These are phyloP conservation scores for Scolopax mira DNA, from an alignment of 2,113 vertebrate species.

Conservation along the genomic window DNA sequence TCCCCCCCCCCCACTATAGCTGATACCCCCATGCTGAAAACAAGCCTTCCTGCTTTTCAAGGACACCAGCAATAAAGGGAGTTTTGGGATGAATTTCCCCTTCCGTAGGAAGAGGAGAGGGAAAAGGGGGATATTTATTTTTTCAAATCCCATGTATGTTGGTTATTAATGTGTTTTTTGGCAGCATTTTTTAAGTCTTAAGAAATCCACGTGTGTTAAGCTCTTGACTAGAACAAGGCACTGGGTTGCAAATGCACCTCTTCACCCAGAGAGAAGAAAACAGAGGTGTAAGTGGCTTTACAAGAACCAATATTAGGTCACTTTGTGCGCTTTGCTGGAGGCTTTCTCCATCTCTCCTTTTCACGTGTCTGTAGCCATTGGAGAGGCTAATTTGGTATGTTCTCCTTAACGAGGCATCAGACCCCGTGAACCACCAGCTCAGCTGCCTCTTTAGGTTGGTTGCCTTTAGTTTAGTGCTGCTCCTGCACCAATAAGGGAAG, in stretches of 20 bases:
- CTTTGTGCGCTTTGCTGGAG: not conserved
- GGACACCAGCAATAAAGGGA: not conserved
- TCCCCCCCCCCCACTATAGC: not conserved
- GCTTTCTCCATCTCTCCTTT: not conserved
- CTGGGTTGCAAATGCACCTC: not conserved
- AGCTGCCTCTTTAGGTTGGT: not conserved
- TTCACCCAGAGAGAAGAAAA: not conserved
- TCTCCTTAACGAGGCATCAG: rapidly evolving
- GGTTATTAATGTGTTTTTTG: not conserved
- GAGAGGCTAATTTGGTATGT: not conserved
- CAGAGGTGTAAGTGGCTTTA: not conserved
- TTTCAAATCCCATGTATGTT: not conserved
- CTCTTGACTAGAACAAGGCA: not conserved
- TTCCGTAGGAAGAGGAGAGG: not conserved
- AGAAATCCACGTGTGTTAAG: not conserved
- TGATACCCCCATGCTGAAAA: not conserved
- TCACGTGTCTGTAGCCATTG: not conserved
- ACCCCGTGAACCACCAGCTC: not conserved
- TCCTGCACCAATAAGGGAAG: not conserved
- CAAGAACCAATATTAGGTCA: not conserved
- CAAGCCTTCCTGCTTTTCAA: not conserved
- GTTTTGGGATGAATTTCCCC: not conserved
- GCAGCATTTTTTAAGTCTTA: not conserved
- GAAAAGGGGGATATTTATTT: not conserved
- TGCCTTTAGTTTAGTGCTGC: not conserved